phyloP scores from a whole-genome alignment of 1,140 invertebrate species.

The Eupristina koningsbergeri region DNA sequence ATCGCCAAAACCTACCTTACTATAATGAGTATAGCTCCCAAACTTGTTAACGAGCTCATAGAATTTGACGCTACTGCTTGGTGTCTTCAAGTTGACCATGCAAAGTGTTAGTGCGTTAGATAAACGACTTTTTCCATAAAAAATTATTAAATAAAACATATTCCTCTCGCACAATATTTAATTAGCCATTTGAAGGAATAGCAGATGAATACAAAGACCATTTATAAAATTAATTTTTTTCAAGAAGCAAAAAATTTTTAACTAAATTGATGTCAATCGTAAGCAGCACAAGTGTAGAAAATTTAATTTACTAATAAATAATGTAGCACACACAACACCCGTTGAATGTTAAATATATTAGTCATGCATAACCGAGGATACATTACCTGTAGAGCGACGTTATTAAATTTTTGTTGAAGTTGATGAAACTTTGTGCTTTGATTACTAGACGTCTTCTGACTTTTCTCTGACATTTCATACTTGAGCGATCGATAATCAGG shows the following conservation, averaged over 20 bases:
- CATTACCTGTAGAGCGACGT: conserved; percentile 70
- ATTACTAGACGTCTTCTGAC: conserved; percentile 82
- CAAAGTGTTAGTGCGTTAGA: conserved; percentile 68
- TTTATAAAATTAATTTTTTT: background rate
- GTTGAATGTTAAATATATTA: conserved; percentile 14
- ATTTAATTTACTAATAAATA: conserved; percentile 50
- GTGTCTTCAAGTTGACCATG: conserved; percentile 66
- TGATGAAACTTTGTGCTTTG: conserved; percentile 85
- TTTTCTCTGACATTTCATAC: conserved; percentile 77
- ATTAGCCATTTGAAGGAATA: conserved; percentile 4
- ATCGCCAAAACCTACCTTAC: conserved; percentile 58
- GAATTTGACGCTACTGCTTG: conserved; percentile 67
- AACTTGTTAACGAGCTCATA: conserved; percentile 69
- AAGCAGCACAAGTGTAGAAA: conserved; percentile 43
- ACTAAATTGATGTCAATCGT: background rate
- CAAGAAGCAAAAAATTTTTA: conserved; percentile 3
- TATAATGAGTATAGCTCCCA: conserved; percentile 60
- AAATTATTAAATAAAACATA: conserved; percentile 25
- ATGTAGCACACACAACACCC: conserved; percentile 36
- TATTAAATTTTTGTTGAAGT: conserved; percentile 81
- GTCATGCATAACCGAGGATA: background rate
- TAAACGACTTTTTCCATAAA: conserved; percentile 48
- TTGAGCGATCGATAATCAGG: conserved; percentile 86
- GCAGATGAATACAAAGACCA: conserved; percentile 12
- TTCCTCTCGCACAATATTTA: background rate